Base-by-base conservation (phyloP, 2,113 vertebrate genomes). In the Urocitellus parryii region DNA sequence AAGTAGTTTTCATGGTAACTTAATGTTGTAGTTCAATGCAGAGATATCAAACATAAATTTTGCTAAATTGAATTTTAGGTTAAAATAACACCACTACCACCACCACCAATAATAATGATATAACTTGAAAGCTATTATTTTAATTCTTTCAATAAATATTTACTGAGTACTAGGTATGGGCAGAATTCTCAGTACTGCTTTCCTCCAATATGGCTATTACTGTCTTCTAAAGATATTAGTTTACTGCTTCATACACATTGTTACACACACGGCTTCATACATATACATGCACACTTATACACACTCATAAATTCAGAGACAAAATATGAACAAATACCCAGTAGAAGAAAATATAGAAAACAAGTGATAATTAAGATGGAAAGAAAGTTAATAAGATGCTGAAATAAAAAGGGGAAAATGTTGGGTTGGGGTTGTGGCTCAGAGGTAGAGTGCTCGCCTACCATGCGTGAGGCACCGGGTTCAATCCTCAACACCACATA, bases 111-210 rank as follows among this genome's bases (percentile, higher is more conserved):
- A 51, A 72, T 53, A 84, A 27, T 77, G 37, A 45, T 78, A 53
- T 89, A 48, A 90, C 25, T 86, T 94, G 18, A 89, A 88, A 68
- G 61, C 70, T 3, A 1, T 63, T 77, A 42, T 88, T 78, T 88
- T 76, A 88, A 88, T 68, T 91, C 37, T 82, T 87, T 67, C 18
- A 89, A 2, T 93, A 91, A 96, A 63, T 94, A 88, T 53, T 90
- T 93, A 61, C 48, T 88, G 77, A 90, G n/a, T 11, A 73, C 76
- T 32, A 29, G 63, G 14, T 93, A 1, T 87, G 80, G 22, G 13
- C n/a, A 70, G 0, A 88, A n/a, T 92, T 90, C 42, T 92, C 94
- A 11, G 4, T 84, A 39, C 16, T 87, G 18, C 34, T 13, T 51
- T 89, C 63, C 63, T 90, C 13, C 65, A 76, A 72, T 51, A 39